Evolutionary conservation across 2,113 vertebrate genomes (phyloP), one percentile per base, ranked within the genome.

Genomic region (Pollimyrus isidori): DNA sequence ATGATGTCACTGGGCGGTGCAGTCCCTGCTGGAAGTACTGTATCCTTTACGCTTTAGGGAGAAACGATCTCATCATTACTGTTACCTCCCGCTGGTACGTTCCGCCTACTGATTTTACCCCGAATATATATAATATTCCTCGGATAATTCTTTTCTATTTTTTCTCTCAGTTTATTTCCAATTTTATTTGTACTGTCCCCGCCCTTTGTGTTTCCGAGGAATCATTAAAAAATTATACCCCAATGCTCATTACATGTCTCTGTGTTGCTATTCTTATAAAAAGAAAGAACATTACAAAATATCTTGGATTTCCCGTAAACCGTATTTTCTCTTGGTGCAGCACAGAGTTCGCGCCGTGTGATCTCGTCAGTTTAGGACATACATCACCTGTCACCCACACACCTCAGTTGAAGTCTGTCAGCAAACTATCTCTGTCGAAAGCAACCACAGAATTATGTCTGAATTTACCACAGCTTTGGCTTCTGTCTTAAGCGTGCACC

Each of bases 51-150:
- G 86, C 90, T 91, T 91, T 69, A 80, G 50, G 80, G 89, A 86
- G 30, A 90, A 89, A 91, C 73, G 88, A 86, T 83, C 58, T 85
- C 91, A 89, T 91, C 88, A 88, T 89, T 90, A 90, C 90, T 49
- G 48, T 85, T 45, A 85, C 89, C 90, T 85, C 86, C 90, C 89
- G 88, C 90, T 87, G 84, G 87, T 88, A 46, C 69, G 53, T 89
- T 62, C 52, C 90, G 35, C 89, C 89, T 76, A 89, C 87, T 90
- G 90, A 89, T 92, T 90, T 87, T 85, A 89, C 69, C 86, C 88
- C 87, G 89, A 86, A 17, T 88, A 84, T 88, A 84, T 30, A 30
- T 52, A 9, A 52, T 30, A 23, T 53, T 35, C n/a, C 26, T 30
- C 39, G 88, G 3, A 45, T 86, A 9, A 21, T 48, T 86, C 3